Evolutionary conservation across 2,888 invertebrate species (phyloP), one percentile per base, ranked within the genome.

Genomic region (Sinhomidia bicolor): DNA sequence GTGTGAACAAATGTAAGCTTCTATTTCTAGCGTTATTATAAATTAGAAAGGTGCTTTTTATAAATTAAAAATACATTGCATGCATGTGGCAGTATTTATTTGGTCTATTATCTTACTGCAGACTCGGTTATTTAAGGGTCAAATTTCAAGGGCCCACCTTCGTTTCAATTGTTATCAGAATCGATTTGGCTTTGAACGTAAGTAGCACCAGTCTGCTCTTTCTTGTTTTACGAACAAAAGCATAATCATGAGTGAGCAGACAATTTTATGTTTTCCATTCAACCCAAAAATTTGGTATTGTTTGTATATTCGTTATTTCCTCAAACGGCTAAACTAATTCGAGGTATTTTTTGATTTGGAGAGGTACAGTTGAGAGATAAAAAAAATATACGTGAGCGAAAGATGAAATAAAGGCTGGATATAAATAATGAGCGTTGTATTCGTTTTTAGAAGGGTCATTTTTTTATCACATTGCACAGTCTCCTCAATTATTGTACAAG

Each of bases 91-190:
- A 26, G 32, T 71, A 51, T 20, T 65, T 78, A 65, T 78, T 32
- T 54, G 23, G 17, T 20, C 44, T 14, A 79, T 65, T 85, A 85
- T 47, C 17, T 68, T 20, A 7, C 60, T 32, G 32, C 60, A 79
- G 74, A 36, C 71, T 44, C 36, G 76, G 51, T 78, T 71, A 36
- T 65, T 79, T 86, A 51, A 60, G 76, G 82, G 62, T 74, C 81
- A 82, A n/a, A 57, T 82, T 82, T 87, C 87, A 82, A 87, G 87
- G 82, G 82, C 76, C 87, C 87, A 80, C 82, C 81, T 81, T 76
- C 26, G 44, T 57, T 76, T 76, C 82, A 57, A 80, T 80, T 80
- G 71, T 41, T 29, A 74, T 71, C n/a, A 86, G 68, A 54, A 85
- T 85, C 85, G 54, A 85, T 85, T 85, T 79, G 0, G 85, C 20